Percentiles rank a stretch among this genome's conserved stretches.
These are phyloP conservation scores for Pollenia amentaria DNA, from an alignment of 2,888 invertebrate genomes.

Conservation along the genomic window DNA sequence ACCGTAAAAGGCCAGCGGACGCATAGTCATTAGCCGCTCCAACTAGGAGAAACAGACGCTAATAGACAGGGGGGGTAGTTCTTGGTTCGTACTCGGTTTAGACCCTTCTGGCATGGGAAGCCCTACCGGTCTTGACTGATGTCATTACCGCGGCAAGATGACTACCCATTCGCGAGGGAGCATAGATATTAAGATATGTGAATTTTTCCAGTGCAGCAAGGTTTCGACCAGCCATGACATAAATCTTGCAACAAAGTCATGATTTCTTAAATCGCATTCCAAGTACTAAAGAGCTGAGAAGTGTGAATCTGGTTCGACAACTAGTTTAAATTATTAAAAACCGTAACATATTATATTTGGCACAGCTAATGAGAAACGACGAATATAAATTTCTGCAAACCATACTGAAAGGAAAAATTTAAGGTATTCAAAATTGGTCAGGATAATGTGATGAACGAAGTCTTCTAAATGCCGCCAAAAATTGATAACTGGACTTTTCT, in stretches of 20 bases:
- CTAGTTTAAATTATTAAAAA: too few relatives aligned
- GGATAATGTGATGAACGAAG: constrained; percentile 25
- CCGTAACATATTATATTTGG: neutral
- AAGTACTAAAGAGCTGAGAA: neutral
- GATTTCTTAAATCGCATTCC: neutral
- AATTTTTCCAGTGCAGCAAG: neutral
- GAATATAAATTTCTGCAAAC: neutral
- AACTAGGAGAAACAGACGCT: too few relatives aligned
- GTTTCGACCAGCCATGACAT: neutral
- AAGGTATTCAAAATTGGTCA: constrained; percentile 16
- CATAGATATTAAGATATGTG: too few relatives aligned
- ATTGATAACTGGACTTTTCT: neutral
- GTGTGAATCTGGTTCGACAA: neutral
- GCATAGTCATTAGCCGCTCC: too few relatives aligned
- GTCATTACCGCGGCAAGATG: too few relatives aligned
- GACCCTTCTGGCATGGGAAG: too few relatives aligned
- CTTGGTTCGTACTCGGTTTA: too few relatives aligned
- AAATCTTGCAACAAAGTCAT: neutral
- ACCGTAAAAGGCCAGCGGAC: too few relatives aligned
- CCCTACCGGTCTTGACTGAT: too few relatives aligned
- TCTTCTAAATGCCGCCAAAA: neutral
- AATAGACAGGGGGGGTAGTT: too few relatives aligned
- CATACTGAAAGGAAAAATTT: neutral
- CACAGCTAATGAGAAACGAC: neutral
- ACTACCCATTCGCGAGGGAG: too few relatives aligned